Evolutionary conservation across 2,113 vertebrate species (phyloP).

Genomic region (Trogon surrucura): DNA sequence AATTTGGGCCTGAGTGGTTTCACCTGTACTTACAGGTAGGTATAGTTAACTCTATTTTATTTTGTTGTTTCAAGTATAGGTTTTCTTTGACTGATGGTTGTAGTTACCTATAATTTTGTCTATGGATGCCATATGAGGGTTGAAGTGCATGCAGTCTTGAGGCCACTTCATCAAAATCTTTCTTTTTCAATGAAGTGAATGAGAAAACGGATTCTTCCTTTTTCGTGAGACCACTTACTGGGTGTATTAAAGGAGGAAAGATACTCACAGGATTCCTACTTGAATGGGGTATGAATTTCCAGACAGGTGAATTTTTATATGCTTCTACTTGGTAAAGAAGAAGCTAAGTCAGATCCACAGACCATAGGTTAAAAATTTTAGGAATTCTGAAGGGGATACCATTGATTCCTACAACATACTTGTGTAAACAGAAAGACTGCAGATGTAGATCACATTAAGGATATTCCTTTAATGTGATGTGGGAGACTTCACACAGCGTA

Average conservation of each 20-base stretch:
- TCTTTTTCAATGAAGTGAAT: background rate
- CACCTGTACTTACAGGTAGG: background rate
- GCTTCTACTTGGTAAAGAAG: background rate
- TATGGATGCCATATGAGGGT: background rate
- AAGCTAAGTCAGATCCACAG: background rate
- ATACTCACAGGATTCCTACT: background rate
- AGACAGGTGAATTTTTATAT: background rate
- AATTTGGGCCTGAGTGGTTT: background rate
- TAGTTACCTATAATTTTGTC: background rate
- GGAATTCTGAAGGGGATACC: background rate
- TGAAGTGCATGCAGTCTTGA: background rate
- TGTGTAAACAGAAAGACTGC: background rate
- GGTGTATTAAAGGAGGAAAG: background rate
- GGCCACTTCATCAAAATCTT: background rate
- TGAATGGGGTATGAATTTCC: background rate
- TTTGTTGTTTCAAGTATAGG: background rate
- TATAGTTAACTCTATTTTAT: background rate
- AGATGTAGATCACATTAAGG: background rate
- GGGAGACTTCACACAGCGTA: background rate
- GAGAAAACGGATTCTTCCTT: background rate
- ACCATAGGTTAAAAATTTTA: background rate
- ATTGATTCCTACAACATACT: background rate
- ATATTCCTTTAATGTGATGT: background rate
- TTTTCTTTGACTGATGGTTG: background rate
- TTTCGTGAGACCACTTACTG: background rate